Evolutionary conservation across 2,888 invertebrate species (phyloP).

Genomic region (Cosmorhoe ocellata): DNA sequence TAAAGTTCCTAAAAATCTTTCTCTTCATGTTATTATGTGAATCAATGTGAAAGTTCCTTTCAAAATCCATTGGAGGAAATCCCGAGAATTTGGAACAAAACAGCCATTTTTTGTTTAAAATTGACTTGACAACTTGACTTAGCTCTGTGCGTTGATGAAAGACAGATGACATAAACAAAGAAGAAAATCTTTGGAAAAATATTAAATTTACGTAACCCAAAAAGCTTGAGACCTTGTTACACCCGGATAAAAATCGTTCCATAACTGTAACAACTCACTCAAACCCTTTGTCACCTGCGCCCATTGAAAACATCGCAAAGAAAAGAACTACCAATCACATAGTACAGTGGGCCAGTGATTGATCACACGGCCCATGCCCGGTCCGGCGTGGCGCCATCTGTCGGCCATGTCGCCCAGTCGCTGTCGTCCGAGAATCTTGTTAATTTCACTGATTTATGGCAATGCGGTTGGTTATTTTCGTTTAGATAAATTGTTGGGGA

Average conservation of each 20-base stretch:
- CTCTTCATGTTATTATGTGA: no score
- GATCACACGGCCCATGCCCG: conserved; percentile 15
- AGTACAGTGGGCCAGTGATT: conserved; percentile 18
- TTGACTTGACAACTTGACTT: no score
- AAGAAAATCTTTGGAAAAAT: no score
- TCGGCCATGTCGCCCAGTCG: conserved; percentile 10
- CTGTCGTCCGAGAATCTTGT: conserved; percentile 25
- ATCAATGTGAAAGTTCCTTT: no score
- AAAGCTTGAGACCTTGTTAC: no score
- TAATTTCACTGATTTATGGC: conserved; percentile 35
- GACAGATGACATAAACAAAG: no score
- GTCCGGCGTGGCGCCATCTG: conserved; percentile 24
- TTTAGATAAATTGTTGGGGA: conserved; percentile 15
- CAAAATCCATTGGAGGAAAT: no score
- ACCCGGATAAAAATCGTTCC: not conserved
- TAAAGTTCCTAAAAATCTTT: no score
- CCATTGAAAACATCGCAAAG: conserved; percentile 1
- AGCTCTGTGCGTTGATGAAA: no score
- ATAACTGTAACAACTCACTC: not conserved
- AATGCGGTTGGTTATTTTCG: conserved; percentile 16
- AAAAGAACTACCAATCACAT: conserved; percentile 11
- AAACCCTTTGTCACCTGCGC: conserved; percentile 3
- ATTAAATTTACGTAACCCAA: no score
- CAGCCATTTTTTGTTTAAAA: no score
- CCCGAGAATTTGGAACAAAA: no score